Evolutionary conservation across 23 tunicate genomes (phyloP).

Genomic region (Trididemnum miniatum): DNA sequence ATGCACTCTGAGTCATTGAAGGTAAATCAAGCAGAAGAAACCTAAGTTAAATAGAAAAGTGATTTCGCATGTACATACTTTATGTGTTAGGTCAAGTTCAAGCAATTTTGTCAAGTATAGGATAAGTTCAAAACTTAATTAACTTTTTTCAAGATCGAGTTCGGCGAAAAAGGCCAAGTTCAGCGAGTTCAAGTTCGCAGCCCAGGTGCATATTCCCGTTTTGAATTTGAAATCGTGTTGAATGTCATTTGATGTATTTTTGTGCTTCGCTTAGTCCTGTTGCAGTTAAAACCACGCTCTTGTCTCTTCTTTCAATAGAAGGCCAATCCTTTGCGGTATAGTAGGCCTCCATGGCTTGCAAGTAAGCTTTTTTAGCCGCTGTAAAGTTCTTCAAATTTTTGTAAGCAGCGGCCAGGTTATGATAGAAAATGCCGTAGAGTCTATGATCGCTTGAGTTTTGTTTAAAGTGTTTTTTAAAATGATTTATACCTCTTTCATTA

Average conservation of each 20-base stretch:
- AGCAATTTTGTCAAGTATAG: too few species aligned
- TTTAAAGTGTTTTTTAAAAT: neutral
- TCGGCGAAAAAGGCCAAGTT: too few species aligned
- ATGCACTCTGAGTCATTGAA: too few species aligned
- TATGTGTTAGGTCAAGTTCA: too few species aligned
- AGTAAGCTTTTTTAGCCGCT: neutral
- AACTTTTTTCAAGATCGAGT: too few species aligned
- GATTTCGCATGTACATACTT: too few species aligned
- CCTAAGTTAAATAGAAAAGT: too few species aligned
- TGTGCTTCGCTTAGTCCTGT: conserved; percentile 6
- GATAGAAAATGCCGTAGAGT: neutral
- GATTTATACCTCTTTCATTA: neutral
- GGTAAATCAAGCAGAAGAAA: too few species aligned
- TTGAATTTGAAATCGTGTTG: too few species aligned
- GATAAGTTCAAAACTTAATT: too few species aligned
- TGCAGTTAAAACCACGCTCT: conserved; percentile 6
- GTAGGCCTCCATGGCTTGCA: neutral
- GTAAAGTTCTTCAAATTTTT: neutral
- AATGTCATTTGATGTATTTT: neutral
- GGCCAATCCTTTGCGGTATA: conserved; percentile 15
- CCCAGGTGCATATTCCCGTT: too few species aligned
- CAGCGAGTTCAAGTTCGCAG: too few species aligned
- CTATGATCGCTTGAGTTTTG: neutral
- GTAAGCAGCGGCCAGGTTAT: conserved; percentile 19
- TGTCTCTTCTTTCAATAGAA: neutral